These are phyloP conservation scores for Heterochromis multidens DNA, from an alignment of 2,113 vertebrate genomes.

Conservation along the genomic window DNA sequence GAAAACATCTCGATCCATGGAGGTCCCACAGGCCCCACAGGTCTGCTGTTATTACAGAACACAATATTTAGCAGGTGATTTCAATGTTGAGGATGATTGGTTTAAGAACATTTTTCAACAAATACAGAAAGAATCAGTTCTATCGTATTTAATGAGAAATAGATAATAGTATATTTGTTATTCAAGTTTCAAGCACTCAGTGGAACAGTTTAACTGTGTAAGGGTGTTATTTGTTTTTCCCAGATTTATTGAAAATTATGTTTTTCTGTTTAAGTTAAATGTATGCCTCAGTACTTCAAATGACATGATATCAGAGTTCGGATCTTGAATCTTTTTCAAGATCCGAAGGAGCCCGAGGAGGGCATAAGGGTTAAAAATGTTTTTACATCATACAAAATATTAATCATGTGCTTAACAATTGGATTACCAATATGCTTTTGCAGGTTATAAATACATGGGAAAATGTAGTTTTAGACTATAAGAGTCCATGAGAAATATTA, in stretches of 20 bases:
- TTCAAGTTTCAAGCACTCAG: not conserved
- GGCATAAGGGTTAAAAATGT: too few species aligned
- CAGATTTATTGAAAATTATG: not conserved
- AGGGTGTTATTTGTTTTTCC: not conserved
- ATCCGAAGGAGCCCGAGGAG: too few species aligned
- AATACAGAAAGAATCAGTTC: not conserved
- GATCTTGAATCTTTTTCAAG: not conserved
- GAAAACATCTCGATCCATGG: not conserved
- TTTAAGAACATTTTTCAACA: accelerated
- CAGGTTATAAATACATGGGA: too few species aligned
- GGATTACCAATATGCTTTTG: too few species aligned
- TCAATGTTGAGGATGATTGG: not conserved
- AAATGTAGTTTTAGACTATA: too few species aligned
- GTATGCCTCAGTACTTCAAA: not conserved
- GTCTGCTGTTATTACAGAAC: accelerated
- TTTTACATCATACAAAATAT: too few species aligned
- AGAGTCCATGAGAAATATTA: too few species aligned
- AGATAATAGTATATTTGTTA: not conserved
- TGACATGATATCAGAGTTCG: too few species aligned
- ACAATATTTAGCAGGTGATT: not conserved
- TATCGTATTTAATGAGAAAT: not conserved
- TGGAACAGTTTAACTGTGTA: not conserved
- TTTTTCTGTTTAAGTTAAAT: not conserved
- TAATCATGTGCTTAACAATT: too few species aligned
- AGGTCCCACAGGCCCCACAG: not conserved